phyloP scores from a whole-genome alignment of 2,113 vertebrate genomes.

The Synodontis membranacea region DNA sequence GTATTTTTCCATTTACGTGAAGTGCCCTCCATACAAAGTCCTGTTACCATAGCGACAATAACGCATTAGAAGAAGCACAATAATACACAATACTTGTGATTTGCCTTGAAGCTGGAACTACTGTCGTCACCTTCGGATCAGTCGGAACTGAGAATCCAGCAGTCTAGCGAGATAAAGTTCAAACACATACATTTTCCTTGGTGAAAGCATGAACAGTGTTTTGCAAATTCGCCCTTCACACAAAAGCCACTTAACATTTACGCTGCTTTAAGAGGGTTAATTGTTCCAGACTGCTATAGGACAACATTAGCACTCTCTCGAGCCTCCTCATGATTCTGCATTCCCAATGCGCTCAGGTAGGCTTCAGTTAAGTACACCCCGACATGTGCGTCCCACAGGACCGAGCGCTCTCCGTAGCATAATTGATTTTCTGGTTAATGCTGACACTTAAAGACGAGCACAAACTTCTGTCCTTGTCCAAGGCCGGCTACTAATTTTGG shows the following conservation, averaged over 20 bases:
- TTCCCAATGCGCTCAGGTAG: slow-evolving; percentile 32
- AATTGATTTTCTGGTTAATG: slow-evolving; percentile 57
- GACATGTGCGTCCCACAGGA: slow-evolving; percentile 17
- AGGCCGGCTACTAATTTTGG: slow-evolving; percentile 42
- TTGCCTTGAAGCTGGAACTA: not conserved
- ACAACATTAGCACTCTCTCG: slow-evolving; percentile 4
- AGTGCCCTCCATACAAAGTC: not conserved
- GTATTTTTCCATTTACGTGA: no score
- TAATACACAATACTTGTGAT: not conserved
- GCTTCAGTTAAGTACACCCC: slow-evolving; percentile 24
- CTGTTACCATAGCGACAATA: not conserved
- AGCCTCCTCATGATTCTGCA: slow-evolving; percentile 25
- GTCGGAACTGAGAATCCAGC: not conserved
- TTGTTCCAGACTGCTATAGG: not conserved
- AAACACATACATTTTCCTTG: not conserved
- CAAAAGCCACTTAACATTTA: not conserved
- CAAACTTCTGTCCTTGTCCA: slow-evolving; percentile 53
- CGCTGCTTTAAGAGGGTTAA: slow-evolving; percentile 7
- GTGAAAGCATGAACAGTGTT: not conserved
- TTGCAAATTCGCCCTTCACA: not conserved
- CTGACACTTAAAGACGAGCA: slow-evolving; percentile 47
- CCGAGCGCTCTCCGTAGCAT: slow-evolving; percentile 24
- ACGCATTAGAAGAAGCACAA: not conserved
- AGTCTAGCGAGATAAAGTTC: not conserved
- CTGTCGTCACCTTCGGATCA: not conserved